These are phyloP conservation scores for Drosophila pseudotakahashii DNA, from an alignment of 2,888 invertebrate genomes.

Conservation along the genomic window DNA sequence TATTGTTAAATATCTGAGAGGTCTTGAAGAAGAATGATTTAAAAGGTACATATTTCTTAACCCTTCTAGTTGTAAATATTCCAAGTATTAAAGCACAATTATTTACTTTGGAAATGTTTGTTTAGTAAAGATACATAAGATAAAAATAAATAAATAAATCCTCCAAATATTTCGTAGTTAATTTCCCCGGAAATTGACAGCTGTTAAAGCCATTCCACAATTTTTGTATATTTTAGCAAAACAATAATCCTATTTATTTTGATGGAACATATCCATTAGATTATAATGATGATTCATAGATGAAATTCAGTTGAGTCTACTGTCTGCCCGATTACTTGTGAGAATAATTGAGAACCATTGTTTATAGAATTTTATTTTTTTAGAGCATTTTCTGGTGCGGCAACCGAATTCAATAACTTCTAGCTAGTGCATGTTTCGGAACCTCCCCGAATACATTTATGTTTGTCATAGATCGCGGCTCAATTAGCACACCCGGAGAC, in stretches of 20 bases:
- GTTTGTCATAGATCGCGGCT: conserved; percentile 71
- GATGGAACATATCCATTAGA: not conserved
- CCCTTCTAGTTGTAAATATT: too few relatives aligned
- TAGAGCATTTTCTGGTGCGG: conserved; percentile 5
- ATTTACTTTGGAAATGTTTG: not conserved
- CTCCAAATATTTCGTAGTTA: not conserved
- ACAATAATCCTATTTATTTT: not conserved
- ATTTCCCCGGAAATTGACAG: not conserved
- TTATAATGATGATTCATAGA: not conserved
- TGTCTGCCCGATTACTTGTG: too few relatives aligned
- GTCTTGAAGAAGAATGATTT: not conserved
- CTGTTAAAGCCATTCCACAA: not conserved
- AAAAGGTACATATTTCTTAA: not conserved
- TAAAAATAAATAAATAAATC: not conserved
- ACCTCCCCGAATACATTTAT: conserved; percentile 59
- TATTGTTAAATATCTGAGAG: not conserved
- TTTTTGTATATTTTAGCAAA: not conserved
- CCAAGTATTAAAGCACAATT: not conserved
- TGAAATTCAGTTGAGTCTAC: too few relatives aligned
- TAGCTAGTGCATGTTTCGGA: conserved; percentile 1
- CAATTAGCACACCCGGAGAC: conserved; percentile 65
- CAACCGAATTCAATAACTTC: not conserved
- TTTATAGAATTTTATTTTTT: not conserved
- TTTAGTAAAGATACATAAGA: not conserved
- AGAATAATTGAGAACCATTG: not conserved